Percentiles rank a stretch among this genome's conserved stretches.
phyloP scores from a whole-genome alignment of 1,140 invertebrate species.

The Ridgeia piscesae region DNA sequence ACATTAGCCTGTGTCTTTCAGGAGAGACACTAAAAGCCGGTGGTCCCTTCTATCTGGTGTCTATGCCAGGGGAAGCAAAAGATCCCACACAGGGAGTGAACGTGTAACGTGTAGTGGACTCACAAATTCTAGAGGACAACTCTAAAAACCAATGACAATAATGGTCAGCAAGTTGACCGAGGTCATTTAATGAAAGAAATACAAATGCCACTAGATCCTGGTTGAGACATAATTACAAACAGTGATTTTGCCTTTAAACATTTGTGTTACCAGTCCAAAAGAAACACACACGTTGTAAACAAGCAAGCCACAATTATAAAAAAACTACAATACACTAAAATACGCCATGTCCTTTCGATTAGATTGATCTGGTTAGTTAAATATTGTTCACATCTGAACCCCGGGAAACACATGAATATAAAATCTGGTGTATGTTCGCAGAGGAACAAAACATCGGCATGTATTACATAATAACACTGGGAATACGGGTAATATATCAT shows the following conservation, averaged over 20 bases:
- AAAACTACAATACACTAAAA: neutral
- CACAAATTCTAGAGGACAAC: no score
- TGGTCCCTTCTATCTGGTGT: no score
- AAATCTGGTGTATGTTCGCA: neutral
- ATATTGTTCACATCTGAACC: neutral
- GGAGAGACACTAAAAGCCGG: no score
- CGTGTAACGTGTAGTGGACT: no score
- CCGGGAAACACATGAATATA: neutral
- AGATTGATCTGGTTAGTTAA: neutral
- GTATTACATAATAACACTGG: neutral
- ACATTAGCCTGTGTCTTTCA: no score
- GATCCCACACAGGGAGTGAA: no score
- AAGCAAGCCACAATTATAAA: neutral
- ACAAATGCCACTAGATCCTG: neutral
- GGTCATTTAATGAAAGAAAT: no score
- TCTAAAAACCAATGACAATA: no score
- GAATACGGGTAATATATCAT: no score
- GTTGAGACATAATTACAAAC: neutral
- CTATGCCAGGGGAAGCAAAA: no score
- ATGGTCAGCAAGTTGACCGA: no score
- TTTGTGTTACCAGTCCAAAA: neutral
- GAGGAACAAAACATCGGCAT: neutral
- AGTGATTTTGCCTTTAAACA: neutral
- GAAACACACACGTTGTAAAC: no score
- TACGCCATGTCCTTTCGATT: neutral